Conservation (phyloP, 2,888 invertebrate species). For the Cantharis lateralis region DNA sequence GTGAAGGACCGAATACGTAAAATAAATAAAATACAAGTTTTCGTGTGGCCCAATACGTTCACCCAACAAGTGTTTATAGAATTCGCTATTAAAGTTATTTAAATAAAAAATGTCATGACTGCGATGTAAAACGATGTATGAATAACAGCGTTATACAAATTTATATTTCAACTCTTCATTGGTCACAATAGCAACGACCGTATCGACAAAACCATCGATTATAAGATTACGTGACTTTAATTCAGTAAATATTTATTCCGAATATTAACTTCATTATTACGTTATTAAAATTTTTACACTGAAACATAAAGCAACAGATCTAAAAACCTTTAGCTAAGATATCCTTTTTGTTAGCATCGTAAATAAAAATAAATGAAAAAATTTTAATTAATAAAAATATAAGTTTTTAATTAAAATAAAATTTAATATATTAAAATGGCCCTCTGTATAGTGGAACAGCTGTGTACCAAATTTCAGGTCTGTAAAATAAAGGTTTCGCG, state of each 20-base stretch:
- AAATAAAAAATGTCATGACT: background rate
- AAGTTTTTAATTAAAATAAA: too few relatives aligned
- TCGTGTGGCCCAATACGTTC: background rate
- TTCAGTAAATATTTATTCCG: background rate
- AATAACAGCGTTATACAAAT: background rate
- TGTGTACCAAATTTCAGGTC: too few relatives aligned
- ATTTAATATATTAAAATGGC: too few relatives aligned
- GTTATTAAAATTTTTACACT: background rate
- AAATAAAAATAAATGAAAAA: too few relatives aligned
- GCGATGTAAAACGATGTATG: background rate
- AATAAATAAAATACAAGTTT: conserved; percentile 12
- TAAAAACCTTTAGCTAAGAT: too few relatives aligned
- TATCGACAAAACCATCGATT: background rate
- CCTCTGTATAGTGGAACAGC: too few relatives aligned
- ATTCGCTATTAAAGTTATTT: background rate
- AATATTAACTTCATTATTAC: background rate
- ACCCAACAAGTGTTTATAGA: background rate
- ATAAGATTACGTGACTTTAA: background rate
- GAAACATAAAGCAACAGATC: too few relatives aligned
- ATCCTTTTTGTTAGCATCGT: too few relatives aligned
- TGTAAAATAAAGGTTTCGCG: too few relatives aligned
- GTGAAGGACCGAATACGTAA: conserved; percentile 4
- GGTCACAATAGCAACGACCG: background rate
- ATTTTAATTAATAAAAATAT: too few relatives aligned
- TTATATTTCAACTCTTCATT: background rate